These are phyloP conservation scores for Aplochiton taeniatus DNA, from an alignment of 2,797 vertebrate genomes.

Conservation along the genomic window DNA sequence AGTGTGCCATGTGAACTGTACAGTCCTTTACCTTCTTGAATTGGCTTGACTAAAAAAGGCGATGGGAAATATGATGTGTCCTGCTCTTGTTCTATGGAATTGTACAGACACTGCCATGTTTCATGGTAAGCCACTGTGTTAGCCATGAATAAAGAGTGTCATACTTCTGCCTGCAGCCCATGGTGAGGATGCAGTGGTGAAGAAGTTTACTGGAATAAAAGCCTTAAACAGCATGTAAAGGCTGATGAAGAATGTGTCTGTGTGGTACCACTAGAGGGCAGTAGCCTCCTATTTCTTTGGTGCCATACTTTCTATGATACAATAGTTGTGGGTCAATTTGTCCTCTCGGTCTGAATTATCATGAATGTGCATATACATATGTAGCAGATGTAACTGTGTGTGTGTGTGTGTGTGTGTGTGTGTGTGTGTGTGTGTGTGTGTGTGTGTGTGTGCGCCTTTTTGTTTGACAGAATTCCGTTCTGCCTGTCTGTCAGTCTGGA, in stretches of 20 bases:
- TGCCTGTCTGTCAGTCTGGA: slow-evolving; percentile 4
- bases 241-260: not conserved
- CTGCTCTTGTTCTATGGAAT: too few species aligned
- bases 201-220: too few species aligned
- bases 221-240: too few species aligned
- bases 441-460: not conserved
- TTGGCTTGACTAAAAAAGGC: too few species aligned
- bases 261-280: slow-evolving; percentile 3
- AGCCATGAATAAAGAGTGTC: too few species aligned
- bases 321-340: not conserved
- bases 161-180: too few species aligned
- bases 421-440: not conserved
- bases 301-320: not conserved
- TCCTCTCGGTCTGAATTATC: not conserved
- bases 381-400: not conserved
- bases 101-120: too few species aligned
- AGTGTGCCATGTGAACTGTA: not conserved
- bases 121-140: too few species aligned
- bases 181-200: too few species aligned
- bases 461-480: too few species aligned
- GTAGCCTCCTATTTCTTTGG: not conserved
- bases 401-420: not conserved
- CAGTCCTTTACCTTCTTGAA: not conserved
- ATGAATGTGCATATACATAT: not conserved
- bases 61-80: too few species aligned